Evolutionary conservation across 2,888 invertebrate species (phyloP), one percentile per base, ranked within the genome.

Genomic region (Drosophila siamana): DNA sequence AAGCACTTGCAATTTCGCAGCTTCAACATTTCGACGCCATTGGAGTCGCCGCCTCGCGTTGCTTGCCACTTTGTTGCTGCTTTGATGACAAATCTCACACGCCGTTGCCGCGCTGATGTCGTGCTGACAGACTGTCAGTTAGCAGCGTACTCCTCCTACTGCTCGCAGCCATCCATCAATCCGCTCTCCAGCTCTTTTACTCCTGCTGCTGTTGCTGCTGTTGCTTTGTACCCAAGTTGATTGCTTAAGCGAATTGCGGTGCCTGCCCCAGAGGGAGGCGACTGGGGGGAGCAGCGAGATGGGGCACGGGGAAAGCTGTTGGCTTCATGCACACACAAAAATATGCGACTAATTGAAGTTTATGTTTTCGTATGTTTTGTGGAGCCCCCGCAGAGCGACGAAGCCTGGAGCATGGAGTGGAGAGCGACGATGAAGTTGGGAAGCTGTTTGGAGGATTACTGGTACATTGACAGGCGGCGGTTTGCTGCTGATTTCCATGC

Each of bases 401-500:
- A 19, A 9, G 28, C 6, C 11, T 11, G 9, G 33, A 4, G 19
- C 19, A n/a, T n/a, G n/a, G n/a, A 24, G 16, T 52, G 36, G 28
- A 26, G 38, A 6, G 4, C n/a, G n/a, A 8, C 24, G 19, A 15
- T 11, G 46, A 24, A 9, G 22, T 4, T 2, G 16, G 36, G 11
- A 11, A 7, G 8, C n/a, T 24, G 8, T n/a, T 4, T 2, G 38
- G 28, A 8, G 22, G 11, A 15, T n/a, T 24, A 24, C 71, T 56
- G 69, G 72, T 64, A 64, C 70, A 79, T 79, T 81, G 80, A 76
- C 70, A 61, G 68, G 66, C 74, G 62, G 62, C 71, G 68, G 67
- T 56, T 54, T 70, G 74, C 19, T 47, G 56, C 73, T 82, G 80
- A 82, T 82, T 82, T 82, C 82, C 86, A 82, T 82, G 82, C 82